phyloP scores from a whole-genome alignment of 2,113 vertebrate species.

The Plestiodon gilberti region DNA sequence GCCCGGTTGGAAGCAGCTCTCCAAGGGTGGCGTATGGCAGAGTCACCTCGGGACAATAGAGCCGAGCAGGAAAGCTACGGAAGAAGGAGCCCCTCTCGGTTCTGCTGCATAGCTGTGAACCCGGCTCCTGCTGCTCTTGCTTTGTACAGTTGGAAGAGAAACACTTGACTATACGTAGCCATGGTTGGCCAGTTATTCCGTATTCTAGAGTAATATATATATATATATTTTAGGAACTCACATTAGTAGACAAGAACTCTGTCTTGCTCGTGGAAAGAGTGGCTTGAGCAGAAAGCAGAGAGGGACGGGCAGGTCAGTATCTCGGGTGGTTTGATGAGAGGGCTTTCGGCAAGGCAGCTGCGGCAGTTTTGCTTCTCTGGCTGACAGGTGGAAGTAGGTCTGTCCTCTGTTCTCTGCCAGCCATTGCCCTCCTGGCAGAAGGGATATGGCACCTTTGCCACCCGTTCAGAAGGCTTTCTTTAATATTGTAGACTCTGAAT shows the following conservation, averaged over 20 bases:
- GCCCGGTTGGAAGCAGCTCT: neutral
- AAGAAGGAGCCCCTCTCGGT: slow-evolving; percentile 38
- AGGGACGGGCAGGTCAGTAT: slow-evolving; percentile 49
- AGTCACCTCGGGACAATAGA: slow-evolving; percentile 15
- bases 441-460: no score
- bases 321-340: slow-evolving; percentile 22
- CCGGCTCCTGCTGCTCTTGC: slow-evolving; percentile 15
- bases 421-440: neutral
- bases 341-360: slow-evolving; percentile 10
- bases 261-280: slow-evolving; percentile 33
- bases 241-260: neutral
- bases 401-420: slow-evolving; percentile 22
- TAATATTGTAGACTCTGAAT: slow-evolving; percentile 13
- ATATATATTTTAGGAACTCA: slow-evolving; percentile 30
- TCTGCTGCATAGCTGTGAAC: slow-evolving; percentile 39
- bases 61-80: no score
- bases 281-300: slow-evolving; percentile 39
- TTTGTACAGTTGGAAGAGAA: slow-evolving; percentile 45
- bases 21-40: slow-evolving; percentile 33
- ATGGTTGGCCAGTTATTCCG: slow-evolving; percentile 59
- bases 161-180: slow-evolving; percentile 46
- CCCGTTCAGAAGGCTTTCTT: neutral
- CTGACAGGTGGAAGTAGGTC: neutral
- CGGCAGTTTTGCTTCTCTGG: slow-evolving; percentile 16
- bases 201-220: slow-evolving; percentile 63